These are phyloP conservation scores for Neodiprion lecontei DNA, from an alignment of 1,140 invertebrate species.

Conservation along the genomic window DNA sequence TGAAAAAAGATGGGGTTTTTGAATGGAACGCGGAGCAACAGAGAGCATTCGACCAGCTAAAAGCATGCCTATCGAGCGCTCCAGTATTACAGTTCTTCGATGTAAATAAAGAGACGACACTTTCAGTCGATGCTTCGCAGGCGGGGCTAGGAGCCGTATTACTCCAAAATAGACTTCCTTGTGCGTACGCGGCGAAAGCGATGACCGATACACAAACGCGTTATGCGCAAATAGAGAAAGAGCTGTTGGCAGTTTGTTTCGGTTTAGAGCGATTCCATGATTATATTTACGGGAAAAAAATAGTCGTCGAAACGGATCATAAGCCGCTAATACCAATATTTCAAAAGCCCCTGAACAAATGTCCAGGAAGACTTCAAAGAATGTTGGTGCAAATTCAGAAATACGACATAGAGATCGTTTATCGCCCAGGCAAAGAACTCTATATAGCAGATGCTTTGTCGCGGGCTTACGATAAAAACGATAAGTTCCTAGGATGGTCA, in stretches of 20 bases:
- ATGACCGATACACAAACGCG: slow-evolving; percentile 42
- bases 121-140: slow-evolving; percentile 51
- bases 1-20: slow-evolving; percentile 39
- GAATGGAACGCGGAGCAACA: slow-evolving; percentile 37
- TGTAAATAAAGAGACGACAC: slow-evolving; percentile 34
- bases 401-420: slow-evolving; percentile 42
- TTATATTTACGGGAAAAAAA: slow-evolving; percentile 46
- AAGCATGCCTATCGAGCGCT: slow-evolving; percentile 33
- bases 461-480: slow-evolving; percentile 36
- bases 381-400: slow-evolving; percentile 53
- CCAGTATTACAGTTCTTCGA: slow-evolving; percentile 45
- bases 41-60: slow-evolving; percentile 38
- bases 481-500: slow-evolving; percentile 31
- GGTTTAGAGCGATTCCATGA: slow-evolving; percentile 45
- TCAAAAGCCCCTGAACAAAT: slow-evolving; percentile 44
- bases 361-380: slow-evolving; percentile 49
- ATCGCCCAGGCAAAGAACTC: slow-evolving; percentile 45
- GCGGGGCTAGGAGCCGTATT: slow-evolving; percentile 53
- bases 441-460: slow-evolving; percentile 55
- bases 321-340: slow-evolving; percentile 47
- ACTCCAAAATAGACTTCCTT: slow-evolving; percentile 49
- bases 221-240: slow-evolving; percentile 55
- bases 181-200: slow-evolving; percentile 46
- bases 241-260: slow-evolving; percentile 47
- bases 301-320: slow-evolving; percentile 57